Percentiles rank a stretch among this genome's conserved stretches.
phyloP scores from a whole-genome alignment of 2,888 invertebrate species.

The Tetragnatha montana region DNA sequence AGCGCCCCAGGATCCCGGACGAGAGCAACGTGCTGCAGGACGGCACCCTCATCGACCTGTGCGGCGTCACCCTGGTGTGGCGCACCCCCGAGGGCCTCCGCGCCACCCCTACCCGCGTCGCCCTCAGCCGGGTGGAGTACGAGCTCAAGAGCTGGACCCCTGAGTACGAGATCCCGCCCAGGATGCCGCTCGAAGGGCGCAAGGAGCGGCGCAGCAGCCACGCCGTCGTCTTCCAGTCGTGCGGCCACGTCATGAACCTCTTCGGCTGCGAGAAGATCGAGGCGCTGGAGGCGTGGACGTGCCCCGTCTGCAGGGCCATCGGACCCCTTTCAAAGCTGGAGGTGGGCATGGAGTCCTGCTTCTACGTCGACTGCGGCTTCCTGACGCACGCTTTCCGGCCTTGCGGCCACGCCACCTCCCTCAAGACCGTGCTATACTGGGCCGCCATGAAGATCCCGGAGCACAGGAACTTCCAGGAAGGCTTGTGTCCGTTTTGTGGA shows the following conservation, averaged over 20 bases:
- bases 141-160: slow-evolving; percentile 6
- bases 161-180: background rate
- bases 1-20: slow-evolving; percentile 88
- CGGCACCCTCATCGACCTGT: slow-evolving; percentile 98
- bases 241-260: slow-evolving; percentile 51
- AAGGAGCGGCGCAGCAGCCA: background rate
- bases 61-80: slow-evolving; percentile 98
- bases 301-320: slow-evolving; percentile 74
- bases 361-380: slow-evolving; percentile 94
- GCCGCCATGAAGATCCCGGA: slow-evolving; percentile 29
- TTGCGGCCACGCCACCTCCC: slow-evolving; percentile 99
- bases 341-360: slow-evolving; percentile 98
- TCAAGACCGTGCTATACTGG: slow-evolving; percentile 96
- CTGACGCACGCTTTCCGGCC: slow-evolving; percentile 98
- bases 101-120: slow-evolving; percentile 90
- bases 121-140: slow-evolving; percentile 7
- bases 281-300: slow-evolving; percentile 38
- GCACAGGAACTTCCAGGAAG: slow-evolving; percentile 45
- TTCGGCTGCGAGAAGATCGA: background rate
- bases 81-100: slow-evolving; percentile 94
- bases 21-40: slow-evolving; percentile 93
- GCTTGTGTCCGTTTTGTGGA: slow-evolving; percentile 55
- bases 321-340: slow-evolving; percentile 95
- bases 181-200: background rate
- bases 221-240: slow-evolving; percentile 35